These are phyloP conservation scores for Alexandromys oeconomus DNA, from an alignment of 2,797 vertebrate species.

Conservation along the genomic window DNA sequence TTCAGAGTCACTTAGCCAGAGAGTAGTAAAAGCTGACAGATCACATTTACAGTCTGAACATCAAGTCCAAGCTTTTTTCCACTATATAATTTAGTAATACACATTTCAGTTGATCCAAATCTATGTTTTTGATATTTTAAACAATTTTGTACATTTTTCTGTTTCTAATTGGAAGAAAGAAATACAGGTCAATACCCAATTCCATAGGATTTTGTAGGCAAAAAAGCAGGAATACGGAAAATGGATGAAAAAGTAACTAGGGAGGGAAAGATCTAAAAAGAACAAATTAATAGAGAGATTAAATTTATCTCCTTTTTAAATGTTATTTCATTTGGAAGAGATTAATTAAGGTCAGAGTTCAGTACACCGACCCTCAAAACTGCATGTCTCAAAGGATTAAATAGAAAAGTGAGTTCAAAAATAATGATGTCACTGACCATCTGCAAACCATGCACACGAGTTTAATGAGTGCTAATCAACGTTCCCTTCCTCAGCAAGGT, in stretches of 20 bases:
- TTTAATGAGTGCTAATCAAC: background rate
- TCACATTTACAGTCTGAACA: background rate
- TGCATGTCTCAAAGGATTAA: slow-evolving; percentile 23
- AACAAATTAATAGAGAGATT: background rate
- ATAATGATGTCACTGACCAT: slow-evolving; percentile 5
- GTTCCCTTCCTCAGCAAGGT: background rate
- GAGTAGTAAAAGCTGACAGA: background rate
- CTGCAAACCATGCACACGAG: background rate
- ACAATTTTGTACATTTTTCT: background rate
- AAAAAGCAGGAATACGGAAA: background rate
- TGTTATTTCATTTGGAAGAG: slow-evolving; percentile 34
- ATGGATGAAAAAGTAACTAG: background rate
- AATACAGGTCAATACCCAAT: background rate
- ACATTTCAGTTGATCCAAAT: slow-evolving; percentile 26
- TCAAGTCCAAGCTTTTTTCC: background rate
- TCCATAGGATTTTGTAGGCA: background rate
- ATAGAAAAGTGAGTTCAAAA: slow-evolving; percentile 2
- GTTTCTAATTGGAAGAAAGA: slow-evolving; percentile 33
- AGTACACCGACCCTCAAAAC: slow-evolving; percentile 61
- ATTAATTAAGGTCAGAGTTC: slow-evolving; percentile 48
- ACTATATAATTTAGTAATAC: slow-evolving; percentile 44
- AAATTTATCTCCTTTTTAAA: slow-evolving; percentile 20
- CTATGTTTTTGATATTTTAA: background rate
- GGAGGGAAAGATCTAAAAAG: background rate
- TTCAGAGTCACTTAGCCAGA: background rate